These are phyloP conservation scores for Verasper variegatus DNA, from an alignment of 2,113 vertebrate species.

Conservation along the genomic window DNA sequence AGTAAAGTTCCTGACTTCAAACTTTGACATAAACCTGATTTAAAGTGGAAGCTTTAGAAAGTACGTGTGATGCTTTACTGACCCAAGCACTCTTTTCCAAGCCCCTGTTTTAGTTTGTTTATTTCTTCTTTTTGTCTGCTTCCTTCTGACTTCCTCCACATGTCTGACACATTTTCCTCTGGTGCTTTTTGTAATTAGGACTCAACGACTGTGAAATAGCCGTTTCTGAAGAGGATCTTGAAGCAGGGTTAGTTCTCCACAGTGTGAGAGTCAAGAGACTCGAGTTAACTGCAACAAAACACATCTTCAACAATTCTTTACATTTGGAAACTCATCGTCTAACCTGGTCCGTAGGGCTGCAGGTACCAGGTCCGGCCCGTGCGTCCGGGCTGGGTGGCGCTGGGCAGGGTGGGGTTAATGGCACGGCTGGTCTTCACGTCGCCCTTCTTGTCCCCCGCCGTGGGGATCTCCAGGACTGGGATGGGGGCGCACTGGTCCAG, in stretches of 20 bases:
- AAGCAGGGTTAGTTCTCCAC: background rate
- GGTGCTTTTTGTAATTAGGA: slow-evolving; percentile 6
- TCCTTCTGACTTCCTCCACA: background rate
- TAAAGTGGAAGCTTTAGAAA: background rate
- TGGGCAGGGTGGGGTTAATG: slow-evolving; percentile 89
- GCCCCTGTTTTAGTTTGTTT: background rate
- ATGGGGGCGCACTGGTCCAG: slow-evolving; percentile 94
- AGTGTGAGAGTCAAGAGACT: background rate
- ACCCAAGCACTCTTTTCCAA: background rate
- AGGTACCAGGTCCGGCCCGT: slow-evolving; percentile 94
- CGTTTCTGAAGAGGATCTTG: slow-evolving; percentile 9
- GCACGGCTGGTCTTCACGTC: slow-evolving; percentile 97
- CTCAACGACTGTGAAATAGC: slow-evolving; percentile 24
- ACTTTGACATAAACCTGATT: background rate
- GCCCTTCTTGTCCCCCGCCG: slow-evolving; percentile 88
- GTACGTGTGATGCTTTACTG: background rate
- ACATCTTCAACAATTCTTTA: background rate
- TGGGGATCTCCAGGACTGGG: slow-evolving; percentile 92
- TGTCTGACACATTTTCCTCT: background rate
- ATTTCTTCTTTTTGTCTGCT: background rate
- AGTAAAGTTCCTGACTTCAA: slow-evolving; percentile 2
- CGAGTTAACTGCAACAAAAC: no score
- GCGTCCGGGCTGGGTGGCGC: slow-evolving; percentile 86
- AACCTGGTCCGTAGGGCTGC: slow-evolving; percentile 96
- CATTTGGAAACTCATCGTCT: slow-evolving; percentile 34